Evolutionary conservation across 2,888 invertebrate genomes (phyloP).

Genomic region (Brachylomia viminalis): DNA sequence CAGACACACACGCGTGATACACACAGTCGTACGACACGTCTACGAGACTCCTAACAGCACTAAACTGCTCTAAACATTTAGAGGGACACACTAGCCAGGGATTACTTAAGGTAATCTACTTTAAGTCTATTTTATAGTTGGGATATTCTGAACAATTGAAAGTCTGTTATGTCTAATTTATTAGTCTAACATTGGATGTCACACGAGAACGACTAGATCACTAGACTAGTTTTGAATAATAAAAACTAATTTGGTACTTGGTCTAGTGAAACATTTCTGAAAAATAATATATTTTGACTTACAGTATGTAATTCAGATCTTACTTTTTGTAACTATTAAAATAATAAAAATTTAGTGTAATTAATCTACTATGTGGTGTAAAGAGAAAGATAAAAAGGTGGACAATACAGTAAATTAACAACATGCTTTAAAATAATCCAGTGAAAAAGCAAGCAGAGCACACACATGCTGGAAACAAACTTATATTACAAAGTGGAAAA

Average conservation of each 20-base stretch:
- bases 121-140: neutral
- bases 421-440: slow-evolving; percentile 63
- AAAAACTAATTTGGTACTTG: slow-evolving; percentile 15
- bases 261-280: slow-evolving; percentile 20
- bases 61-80: slow-evolving; percentile 38
- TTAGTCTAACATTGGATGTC: neutral
- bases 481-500: slow-evolving; percentile 44
- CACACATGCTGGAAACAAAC: slow-evolving; percentile 66
- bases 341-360: slow-evolving; percentile 9
- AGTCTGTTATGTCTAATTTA: slow-evolving; percentile 1
- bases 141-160: neutral
- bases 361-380: slow-evolving; percentile 47
- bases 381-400: slow-evolving; percentile 51
- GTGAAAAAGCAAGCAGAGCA: slow-evolving; percentile 73
- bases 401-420: slow-evolving; percentile 41
- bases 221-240: neutral
- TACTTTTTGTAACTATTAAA: slow-evolving; percentile 40
- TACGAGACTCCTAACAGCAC: slow-evolving; percentile 16
- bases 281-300: neutral
- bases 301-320: slow-evolving; percentile 17
- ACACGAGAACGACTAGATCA: slow-evolving; percentile 1
- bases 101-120: slow-evolving; percentile 7
- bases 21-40: slow-evolving; percentile 23
- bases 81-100: slow-evolving; percentile 21
- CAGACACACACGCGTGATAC: slow-evolving; percentile 48